phyloP scores from a whole-genome alignment of 2,797 vertebrate species.

The Sylvia borin region DNA sequence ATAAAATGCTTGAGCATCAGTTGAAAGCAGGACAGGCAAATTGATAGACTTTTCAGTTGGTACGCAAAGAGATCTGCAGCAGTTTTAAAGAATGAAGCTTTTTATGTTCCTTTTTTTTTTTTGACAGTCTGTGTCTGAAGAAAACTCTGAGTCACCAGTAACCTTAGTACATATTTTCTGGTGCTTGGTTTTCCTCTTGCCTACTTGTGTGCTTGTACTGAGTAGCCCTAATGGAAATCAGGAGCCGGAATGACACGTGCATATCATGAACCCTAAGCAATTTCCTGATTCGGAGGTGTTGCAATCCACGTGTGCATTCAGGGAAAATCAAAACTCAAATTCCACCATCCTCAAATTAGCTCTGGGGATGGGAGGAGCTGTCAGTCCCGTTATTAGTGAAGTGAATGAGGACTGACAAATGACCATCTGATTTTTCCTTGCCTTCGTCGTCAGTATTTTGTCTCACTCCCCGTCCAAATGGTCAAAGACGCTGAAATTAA shows the following conservation, averaged over 20 bases:
- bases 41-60: neutral
- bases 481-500: neutral
- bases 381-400: neutral
- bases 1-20: neutral
- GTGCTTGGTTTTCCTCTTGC: constrained; percentile 14
- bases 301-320: neutral
- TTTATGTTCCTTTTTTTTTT: constrained; percentile 26
- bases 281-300: neutral
- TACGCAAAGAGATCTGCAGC: neutral
- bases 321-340: constrained; percentile 75
- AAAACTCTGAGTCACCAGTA: neutral
- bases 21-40: neutral
- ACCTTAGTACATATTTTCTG: neutral
- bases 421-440: constrained; percentile 61
- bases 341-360: constrained; percentile 55
- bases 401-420: neutral
- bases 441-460: constrained; percentile 52
- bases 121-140: neutral
- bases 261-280: neutral
- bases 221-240: constrained; percentile 3
- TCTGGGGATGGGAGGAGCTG: constrained; percentile 6
- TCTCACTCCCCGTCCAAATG: neutral
- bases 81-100: neutral
- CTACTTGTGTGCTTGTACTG: neutral
- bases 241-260: neutral